These are phyloP conservation scores for Anoncus sp. DNA, from an alignment of 2,888 invertebrate genomes.

Conservation along the genomic window DNA sequence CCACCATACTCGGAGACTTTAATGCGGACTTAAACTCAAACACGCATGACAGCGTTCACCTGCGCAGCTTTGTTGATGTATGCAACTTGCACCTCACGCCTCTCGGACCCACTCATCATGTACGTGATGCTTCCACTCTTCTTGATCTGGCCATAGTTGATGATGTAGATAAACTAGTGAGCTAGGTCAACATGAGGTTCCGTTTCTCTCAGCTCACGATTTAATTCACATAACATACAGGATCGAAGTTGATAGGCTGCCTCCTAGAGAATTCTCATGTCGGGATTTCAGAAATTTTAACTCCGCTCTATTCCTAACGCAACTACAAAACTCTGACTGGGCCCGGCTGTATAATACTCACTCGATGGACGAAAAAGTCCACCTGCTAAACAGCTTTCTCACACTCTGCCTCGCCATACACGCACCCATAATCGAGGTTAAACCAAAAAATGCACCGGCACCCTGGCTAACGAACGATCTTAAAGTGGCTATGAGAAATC, in stretches of 20 bases:
- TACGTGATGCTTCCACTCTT: background rate
- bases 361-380: background rate
- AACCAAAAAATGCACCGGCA: background rate
- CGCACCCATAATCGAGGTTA: background rate
- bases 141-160: conserved; percentile 29
- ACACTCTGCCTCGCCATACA: background rate
- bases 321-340: background rate
- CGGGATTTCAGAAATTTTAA: conserved; percentile 13
- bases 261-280: conserved; percentile 5
- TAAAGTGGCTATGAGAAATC: background rate
- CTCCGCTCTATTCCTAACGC: background rate
- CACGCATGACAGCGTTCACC: conserved; percentile 9
- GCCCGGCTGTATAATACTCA: background rate
- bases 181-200: conserved; percentile 1
- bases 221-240: conserved; percentile 11
- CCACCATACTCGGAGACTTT: background rate
- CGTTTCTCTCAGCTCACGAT: conserved; percentile 31
- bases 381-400: too few relatives aligned
- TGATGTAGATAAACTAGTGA: background rate
- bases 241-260: background rate
- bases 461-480: background rate
- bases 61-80: background rate
- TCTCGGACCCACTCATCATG: background rate
- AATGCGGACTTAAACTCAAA: background rate
- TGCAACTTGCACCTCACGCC: conserved; percentile 6